Conservation (phyloP, 2,113 vertebrate species). For the Phylloscopus trochilus region DNA sequence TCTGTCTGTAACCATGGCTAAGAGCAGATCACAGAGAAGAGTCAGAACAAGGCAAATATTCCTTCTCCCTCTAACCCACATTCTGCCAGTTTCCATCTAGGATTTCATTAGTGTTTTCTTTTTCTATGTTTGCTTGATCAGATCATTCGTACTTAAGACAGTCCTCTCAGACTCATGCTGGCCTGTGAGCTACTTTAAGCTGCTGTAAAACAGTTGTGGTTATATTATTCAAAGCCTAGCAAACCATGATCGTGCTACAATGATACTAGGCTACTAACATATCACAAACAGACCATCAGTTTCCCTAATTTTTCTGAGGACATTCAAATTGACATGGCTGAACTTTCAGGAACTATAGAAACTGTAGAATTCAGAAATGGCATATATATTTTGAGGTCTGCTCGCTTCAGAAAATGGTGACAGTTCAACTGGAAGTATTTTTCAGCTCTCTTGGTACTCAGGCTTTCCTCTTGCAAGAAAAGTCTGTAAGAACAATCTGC, state of each 20-base stretch:
- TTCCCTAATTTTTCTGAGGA: background rate
- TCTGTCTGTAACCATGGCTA: background rate
- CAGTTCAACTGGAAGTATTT: background rate
- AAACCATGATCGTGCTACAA: background rate
- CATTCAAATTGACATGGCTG: background rate
- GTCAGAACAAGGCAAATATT: background rate
- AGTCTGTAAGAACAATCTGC: background rate
- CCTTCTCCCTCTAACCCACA: background rate
- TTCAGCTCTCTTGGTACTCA: background rate
- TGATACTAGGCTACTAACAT: background rate
- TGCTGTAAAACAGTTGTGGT: background rate
- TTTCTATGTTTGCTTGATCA: background rate
- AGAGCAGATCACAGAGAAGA: background rate
- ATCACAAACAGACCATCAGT: background rate
- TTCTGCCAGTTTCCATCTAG: background rate
- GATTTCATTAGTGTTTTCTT: conserved; percentile 9
- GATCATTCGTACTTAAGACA: background rate
- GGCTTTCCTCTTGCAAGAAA: background rate
- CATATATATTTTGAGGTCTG: background rate
- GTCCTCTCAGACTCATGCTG: background rate
- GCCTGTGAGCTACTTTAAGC: background rate
- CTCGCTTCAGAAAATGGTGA: background rate
- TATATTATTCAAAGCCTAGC: background rate
- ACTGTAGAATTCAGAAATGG: background rate
- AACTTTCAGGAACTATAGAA: background rate